Evolutionary conservation across 2,113 vertebrate species (phyloP).

Genomic region (Columba janthina): DNA sequence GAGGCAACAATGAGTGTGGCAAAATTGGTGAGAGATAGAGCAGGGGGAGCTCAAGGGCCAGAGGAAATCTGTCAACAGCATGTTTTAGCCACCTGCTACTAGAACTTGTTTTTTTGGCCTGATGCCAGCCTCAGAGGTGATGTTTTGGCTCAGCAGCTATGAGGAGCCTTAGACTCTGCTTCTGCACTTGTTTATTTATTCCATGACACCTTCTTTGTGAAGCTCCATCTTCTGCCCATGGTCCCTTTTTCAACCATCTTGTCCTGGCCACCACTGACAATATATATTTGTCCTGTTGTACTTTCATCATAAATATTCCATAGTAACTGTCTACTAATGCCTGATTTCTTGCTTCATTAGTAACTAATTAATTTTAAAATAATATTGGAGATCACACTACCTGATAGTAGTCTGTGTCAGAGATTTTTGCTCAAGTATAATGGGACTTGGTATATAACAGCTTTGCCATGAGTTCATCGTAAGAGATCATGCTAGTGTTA

Average conservation of each 20-base stretch:
- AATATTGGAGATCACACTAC: not conserved
- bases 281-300: not conserved
- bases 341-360: not conserved
- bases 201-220: not conserved
- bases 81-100: not conserved
- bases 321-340: not conserved
- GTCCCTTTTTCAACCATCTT: not conserved
- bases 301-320: not conserved
- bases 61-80: not conserved
- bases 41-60: not conserved
- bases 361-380: not conserved
- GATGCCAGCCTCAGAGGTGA: not conserved
- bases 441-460: not conserved
- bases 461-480: rapidly evolving
- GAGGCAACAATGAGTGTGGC: not conserved
- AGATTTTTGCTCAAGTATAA: not conserved
- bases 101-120: not conserved
- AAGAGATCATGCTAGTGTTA: not conserved
- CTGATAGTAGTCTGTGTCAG: not conserved
- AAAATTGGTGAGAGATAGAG: not conserved
- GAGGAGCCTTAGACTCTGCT: not conserved
- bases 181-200: not conserved
- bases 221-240: not conserved
- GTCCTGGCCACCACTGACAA: not conserved
- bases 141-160: not conserved